Evolutionary conservation across 2,888 invertebrate species (phyloP).

Genomic region (Oegoconia quadripuncta): DNA sequence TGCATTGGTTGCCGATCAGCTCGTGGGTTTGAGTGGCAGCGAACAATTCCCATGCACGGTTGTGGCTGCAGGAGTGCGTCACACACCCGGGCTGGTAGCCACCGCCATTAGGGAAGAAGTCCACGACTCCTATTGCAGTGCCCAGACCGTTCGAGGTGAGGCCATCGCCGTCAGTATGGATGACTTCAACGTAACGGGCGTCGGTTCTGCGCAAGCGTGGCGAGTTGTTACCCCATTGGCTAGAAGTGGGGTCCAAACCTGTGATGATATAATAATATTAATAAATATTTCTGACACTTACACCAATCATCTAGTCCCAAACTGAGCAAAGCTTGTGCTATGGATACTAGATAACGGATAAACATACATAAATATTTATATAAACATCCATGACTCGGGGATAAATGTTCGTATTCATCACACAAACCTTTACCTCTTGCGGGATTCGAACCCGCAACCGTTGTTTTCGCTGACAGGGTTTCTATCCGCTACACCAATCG

Average conservation of each 20-base stretch:
- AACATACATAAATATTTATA: too few species aligned
- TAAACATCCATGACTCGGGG: too few species aligned
- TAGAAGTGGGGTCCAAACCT: conserved; percentile 50
- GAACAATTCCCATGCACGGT: conserved; percentile 46
- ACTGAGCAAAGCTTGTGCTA: too few species aligned
- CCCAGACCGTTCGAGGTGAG: conserved; percentile 79
- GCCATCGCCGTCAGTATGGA: conserved; percentile 52
- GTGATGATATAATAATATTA: not conserved
- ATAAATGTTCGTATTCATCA: too few species aligned
- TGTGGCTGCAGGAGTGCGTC: conserved; percentile 40
- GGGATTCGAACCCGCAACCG: too few species aligned
- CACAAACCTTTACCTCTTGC: too few species aligned
- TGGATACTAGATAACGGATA: too few species aligned
- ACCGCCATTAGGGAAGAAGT: conserved; percentile 94
- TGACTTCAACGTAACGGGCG: conserved; percentile 55
- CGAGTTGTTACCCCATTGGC: conserved; percentile 35
- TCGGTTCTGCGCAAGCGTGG: conserved; percentile 33
- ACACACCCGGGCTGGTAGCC: conserved; percentile 77
- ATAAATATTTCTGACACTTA: too few species aligned
- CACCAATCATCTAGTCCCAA: too few species aligned
- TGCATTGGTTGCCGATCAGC: conserved; percentile 39
- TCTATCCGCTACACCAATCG: too few species aligned
- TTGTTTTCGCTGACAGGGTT: too few species aligned
- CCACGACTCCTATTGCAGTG: conserved; percentile 88
- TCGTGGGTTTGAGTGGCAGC: conserved; percentile 36